These are phyloP conservation scores for Lathronympha strigana DNA, from an alignment of 2,888 invertebrate genomes.

Conservation along the genomic window DNA sequence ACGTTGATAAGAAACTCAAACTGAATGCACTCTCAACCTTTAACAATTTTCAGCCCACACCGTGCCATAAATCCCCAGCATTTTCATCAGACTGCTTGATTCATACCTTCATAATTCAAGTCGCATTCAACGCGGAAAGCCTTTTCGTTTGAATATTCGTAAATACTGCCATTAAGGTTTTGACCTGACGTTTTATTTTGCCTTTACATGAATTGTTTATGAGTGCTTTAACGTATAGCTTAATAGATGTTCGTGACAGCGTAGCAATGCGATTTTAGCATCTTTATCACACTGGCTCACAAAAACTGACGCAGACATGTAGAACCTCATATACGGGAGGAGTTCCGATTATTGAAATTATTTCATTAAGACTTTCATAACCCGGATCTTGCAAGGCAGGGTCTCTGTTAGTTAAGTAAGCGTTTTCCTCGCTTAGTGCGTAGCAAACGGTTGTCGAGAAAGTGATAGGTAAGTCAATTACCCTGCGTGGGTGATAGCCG, in stretches of 20 bases:
- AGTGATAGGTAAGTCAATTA: too few relatives aligned
- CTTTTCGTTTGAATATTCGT: constrained; percentile 33
- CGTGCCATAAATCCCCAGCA: constrained; percentile 9
- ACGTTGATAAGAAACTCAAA: background rate
- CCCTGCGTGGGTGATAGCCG: too few relatives aligned
- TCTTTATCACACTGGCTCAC: background rate
- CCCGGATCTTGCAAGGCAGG: too few relatives aligned
- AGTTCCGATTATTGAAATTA: too few relatives aligned
- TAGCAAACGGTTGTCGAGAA: too few relatives aligned
- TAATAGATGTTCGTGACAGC: background rate
- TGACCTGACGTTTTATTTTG: constrained; percentile 32
- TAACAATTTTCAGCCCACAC: background rate
- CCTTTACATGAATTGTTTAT: constrained; percentile 31
- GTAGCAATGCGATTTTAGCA: background rate
- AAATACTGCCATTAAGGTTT: constrained; percentile 38
- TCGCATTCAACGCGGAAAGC: constrained; percentile 19
- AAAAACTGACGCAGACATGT: background rate
- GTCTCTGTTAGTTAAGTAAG: too few relatives aligned
- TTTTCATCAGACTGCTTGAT: constrained; percentile 20
- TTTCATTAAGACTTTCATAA: too few relatives aligned
- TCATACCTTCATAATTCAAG: constrained; percentile 33
- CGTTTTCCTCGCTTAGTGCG: too few relatives aligned
- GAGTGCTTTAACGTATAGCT: background rate
- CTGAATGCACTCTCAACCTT: background rate
- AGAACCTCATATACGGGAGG: too few relatives aligned